Evolutionary conservation across 2,888 invertebrate genomes (phyloP), one percentile per base, ranked within the genome.

Genomic region (Germaria angustata): DNA sequence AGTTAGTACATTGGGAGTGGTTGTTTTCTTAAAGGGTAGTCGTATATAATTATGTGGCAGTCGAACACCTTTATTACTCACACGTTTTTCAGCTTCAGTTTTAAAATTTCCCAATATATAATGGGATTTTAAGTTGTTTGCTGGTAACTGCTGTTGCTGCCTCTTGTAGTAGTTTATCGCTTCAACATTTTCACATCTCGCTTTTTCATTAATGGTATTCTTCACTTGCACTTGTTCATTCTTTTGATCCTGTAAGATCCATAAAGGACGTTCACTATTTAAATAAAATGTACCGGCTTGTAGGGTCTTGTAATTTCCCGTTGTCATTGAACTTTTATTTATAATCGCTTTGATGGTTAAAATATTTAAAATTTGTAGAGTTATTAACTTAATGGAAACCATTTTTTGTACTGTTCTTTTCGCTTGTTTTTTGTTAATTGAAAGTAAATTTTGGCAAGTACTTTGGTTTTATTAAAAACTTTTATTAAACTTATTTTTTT

Each of bases 161-260:
- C 46, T 66, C 15, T 55, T 61, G 2, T 36, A 15, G 0, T 34
- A 20, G 6, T 75, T 75, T n/a, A 69, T 34, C 0, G 57, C 57
- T 15, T 75, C 63, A 0, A 22, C 11, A 13, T 34, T 63, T 1
- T 55, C 36, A 61, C 71, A 61, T 17, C 34, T 51, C 2, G n/a
- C 3, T 46, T 39, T 44, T 32, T 66, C 65, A 32, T 49, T 44
- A 1, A 41, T 8, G 9, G 68, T 11, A n/a, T 44, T 76, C n/a
- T 63, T 39, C 22, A 36, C 24, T 84, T 84, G 2, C 78, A 77
- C 32, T 8, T 85, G 86, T 28, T 69, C 46, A 13, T 59, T 57
- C 55, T 86, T 85, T 61, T 86, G 86, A 53, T 90, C 90, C 41
- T 90, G 87, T 11, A 90, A 85, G 77, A 90, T 88, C 90, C 90